Percentiles rank a stretch among this genome's conserved stretches.
Conservation (phyloP, 2,888 invertebrate species). For the Acanthosepion lycidas region DNA sequence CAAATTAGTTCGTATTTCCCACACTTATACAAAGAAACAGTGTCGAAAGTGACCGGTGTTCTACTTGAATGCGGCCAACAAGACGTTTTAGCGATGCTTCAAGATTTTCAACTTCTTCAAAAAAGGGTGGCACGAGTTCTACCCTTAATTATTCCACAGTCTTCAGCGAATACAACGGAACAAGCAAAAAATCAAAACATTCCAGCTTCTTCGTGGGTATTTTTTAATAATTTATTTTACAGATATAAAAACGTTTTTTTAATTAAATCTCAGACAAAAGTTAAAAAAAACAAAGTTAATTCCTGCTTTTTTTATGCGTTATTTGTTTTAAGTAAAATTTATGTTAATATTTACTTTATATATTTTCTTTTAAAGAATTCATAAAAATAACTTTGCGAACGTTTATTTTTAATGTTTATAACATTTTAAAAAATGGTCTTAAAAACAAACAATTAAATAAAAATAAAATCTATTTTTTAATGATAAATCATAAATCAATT, state of each 20-base stretch:
- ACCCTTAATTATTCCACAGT: not conserved
- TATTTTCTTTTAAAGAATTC: too few relatives aligned
- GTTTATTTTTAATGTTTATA: too few relatives aligned
- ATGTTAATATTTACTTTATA: too few relatives aligned
- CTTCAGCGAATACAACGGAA: not conserved
- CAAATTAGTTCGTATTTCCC: not conserved
- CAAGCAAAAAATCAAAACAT: not conserved
- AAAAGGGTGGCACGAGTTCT: not conserved
- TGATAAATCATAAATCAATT: too few relatives aligned
- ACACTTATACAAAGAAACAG: not conserved
- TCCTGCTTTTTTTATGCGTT: not conserved
- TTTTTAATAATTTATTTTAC: not conserved
- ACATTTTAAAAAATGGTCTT: too few relatives aligned
- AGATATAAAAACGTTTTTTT: not conserved
- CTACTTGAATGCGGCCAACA: constrained; percentile 6
- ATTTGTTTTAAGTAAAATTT: not conserved
- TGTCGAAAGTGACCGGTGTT: constrained; percentile 38
- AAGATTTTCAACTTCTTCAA: constrained; percentile 8
- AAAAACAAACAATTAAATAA: too few relatives aligned
- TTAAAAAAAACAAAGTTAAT: not conserved
- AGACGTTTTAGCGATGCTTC: constrained; percentile 39
- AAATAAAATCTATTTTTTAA: too few relatives aligned
- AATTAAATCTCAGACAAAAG: not conserved
- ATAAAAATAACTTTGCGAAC: too few relatives aligned
- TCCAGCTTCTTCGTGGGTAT: not conserved